phyloP scores from a whole-genome alignment of 2,888 invertebrate species.

The Lasioglossum leucozonium region DNA sequence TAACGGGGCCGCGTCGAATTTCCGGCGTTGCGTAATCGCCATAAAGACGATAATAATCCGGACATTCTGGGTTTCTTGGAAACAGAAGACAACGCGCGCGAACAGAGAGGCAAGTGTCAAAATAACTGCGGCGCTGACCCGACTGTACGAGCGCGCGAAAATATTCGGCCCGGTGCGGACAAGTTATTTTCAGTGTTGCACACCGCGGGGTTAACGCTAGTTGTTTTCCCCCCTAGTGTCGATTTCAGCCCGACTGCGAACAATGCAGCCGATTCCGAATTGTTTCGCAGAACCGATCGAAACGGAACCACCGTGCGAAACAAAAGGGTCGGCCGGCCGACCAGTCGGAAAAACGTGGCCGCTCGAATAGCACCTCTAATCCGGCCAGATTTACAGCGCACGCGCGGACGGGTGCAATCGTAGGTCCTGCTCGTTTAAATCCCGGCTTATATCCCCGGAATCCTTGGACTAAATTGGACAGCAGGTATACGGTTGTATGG shows the following conservation, averaged over 20 bases:
- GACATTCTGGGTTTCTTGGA: conserved; percentile 39
- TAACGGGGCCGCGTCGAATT: neutral
- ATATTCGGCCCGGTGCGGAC: conserved; percentile 44
- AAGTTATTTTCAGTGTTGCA: conserved; percentile 56
- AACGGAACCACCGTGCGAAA: conserved; percentile 1
- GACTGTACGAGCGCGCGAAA: conserved; percentile 39
- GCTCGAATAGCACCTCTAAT: conserved; percentile 19
- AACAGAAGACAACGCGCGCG: conserved; percentile 33
- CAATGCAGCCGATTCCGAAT: conserved; percentile 21
- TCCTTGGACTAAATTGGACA: neutral
- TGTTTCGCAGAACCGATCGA: conserved; percentile 32
- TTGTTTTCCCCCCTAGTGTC: conserved; percentile 13
- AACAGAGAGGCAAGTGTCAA: conserved; percentile 50
- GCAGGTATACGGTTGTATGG: neutral
- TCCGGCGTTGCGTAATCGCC: conserved; percentile 17
- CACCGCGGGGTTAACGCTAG: neutral
- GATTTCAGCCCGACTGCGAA: conserved; percentile 13
- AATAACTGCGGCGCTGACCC: conserved; percentile 55
- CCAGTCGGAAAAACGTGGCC: conserved; percentile 31
- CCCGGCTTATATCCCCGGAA: neutral
- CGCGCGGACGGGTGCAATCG: neutral
- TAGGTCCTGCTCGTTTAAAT: neutral
- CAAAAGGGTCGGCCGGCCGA: neutral
- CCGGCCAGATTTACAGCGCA: conserved; percentile 1
- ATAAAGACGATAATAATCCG: conserved; percentile 44